Percentiles rank a stretch among this genome's conserved stretches.
Conservation (phyloP, 1,140 invertebrate species). For the Procambarus virginalis region DNA sequence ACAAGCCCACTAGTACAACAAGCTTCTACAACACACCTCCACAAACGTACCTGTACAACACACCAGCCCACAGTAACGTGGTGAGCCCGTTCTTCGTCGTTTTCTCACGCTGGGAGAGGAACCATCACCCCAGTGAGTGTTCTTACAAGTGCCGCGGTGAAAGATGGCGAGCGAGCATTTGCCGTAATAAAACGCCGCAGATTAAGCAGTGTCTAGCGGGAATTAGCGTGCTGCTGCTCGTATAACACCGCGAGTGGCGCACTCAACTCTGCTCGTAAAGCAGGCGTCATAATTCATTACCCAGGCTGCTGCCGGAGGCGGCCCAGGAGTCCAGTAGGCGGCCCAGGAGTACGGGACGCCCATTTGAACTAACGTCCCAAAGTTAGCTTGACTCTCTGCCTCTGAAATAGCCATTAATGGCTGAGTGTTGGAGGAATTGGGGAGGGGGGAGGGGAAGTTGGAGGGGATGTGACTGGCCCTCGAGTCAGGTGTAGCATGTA, state of each 20-base stretch:
- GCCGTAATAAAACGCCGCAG: not conserved
- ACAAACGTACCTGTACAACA: too few species aligned
- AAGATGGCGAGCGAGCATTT: not conserved
- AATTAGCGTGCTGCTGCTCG: constrained; percentile 2
- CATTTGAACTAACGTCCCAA: not conserved
- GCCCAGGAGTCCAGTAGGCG: not conserved
- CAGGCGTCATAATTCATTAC: not conserved
- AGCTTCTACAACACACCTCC: too few species aligned
- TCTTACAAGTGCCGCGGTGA: not conserved
- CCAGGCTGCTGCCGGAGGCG: not conserved
- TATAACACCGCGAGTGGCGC: not conserved
- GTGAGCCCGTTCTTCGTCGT: too few species aligned
- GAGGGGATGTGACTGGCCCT: too few species aligned
- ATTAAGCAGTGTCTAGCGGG: not conserved
- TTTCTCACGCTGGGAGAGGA: too few species aligned
- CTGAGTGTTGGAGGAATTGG: not conserved
- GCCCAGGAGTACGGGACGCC: too few species aligned
- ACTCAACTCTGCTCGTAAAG: not conserved
- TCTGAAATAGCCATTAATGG: not conserved
- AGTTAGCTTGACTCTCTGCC: not conserved
- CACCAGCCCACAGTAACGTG: too few species aligned
- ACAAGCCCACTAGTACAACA: too few species aligned
- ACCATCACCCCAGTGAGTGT: not conserved
- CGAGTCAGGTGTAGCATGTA: too few species aligned
- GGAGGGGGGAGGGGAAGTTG: not conserved